Conservation (phyloP, 2,888 invertebrate genomes). For the Cantharis rufa region DNA sequence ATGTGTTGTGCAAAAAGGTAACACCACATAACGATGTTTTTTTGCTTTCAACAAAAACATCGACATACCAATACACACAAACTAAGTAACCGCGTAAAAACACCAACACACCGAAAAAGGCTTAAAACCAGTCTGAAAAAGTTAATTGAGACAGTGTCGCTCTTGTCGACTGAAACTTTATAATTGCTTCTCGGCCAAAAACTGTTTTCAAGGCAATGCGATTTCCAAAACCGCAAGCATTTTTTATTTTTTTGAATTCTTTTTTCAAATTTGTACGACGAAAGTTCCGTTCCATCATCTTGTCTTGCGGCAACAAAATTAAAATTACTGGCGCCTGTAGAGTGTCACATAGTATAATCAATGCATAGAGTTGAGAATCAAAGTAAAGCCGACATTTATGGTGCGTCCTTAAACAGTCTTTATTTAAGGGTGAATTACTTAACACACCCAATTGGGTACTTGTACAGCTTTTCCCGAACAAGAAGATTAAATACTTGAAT, state of each 20-base stretch:
- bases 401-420: background rate
- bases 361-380: slow-evolving; percentile 23
- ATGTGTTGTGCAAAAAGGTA: background rate
- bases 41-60: background rate
- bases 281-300: background rate
- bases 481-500: background rate
- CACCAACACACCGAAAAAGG: slow-evolving; percentile 37
- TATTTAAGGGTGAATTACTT: background rate
- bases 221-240: background rate
- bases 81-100: background rate
- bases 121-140: slow-evolving; percentile 37
- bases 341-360: slow-evolving; percentile 31
- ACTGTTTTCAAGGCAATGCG: background rate
- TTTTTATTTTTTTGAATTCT: background rate
- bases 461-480: background rate
- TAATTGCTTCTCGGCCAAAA: slow-evolving; percentile 31
- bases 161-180: slow-evolving; percentile 20
- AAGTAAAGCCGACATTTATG: slow-evolving; percentile 26
- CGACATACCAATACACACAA: background rate
- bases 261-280: background rate
- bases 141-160: slow-evolving; percentile 44
- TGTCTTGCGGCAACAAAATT: background rate
- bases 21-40: background rate
- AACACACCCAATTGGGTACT: background rate
- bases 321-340: slow-evolving; percentile 32